phyloP scores from a whole-genome alignment of 2,113 vertebrate species.

The Cebus imitator region DNA sequence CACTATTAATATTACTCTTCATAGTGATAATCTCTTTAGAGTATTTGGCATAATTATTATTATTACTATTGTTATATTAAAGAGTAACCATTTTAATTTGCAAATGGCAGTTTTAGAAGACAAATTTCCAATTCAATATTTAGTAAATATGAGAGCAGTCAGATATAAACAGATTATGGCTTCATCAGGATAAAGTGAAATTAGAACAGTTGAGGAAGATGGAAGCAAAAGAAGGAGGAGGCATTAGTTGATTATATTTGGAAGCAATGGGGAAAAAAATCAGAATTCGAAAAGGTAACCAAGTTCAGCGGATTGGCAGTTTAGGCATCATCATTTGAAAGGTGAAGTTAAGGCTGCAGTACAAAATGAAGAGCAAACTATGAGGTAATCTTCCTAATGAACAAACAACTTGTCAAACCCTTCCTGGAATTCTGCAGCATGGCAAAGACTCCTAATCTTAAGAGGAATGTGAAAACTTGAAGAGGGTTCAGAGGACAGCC shows the following conservation, averaged over 20 bases:
- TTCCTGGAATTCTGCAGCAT: conserved; percentile 45
- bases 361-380: not conserved
- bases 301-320: fast-evolving
- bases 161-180: not conserved
- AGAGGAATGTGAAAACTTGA: conserved; percentile 72
- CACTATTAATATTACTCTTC: not conserved
- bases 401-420: conserved; percentile 33
- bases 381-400: conserved; percentile 58
- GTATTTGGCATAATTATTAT: not conserved
- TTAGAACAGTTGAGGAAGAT: not conserved
- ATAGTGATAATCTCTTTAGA: not conserved
- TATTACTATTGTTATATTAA: not conserved
- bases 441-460: conserved; percentile 45
- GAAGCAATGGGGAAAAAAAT: not conserved
- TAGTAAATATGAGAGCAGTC: not conserved
- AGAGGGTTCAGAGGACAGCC: conserved; percentile 71
- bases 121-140: not conserved
- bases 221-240: not conserved
- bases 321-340: not conserved
- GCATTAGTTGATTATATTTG: not conserved
- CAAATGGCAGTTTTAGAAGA: not conserved
- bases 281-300: not conserved
- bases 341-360: not conserved
- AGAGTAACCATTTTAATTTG: not conserved
- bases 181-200: not conserved